A percentile compares a stretch with the other conserved stretches of the same genome.
Conservation (phyloP, 2,797 vertebrate genomes). For the Apodemus agrarius region DNA sequence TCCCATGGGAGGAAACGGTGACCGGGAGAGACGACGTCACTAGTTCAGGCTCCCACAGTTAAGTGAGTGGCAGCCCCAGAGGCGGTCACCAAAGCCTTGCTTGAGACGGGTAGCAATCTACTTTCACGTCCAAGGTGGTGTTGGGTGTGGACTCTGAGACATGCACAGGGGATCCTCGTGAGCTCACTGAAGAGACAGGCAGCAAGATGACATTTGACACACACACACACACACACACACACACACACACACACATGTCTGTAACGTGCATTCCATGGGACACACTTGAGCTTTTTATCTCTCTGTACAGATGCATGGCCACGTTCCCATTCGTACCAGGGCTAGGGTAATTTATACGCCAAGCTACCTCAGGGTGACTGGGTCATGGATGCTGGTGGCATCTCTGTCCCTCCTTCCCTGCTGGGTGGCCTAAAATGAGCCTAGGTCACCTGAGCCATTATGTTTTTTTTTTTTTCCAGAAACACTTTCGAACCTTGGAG, state of each 20-base stretch:
- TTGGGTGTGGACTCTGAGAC: background rate
- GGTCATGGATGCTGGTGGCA: background rate
- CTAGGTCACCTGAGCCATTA: background rate
- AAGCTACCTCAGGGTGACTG: background rate
- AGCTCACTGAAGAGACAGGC: background rate
- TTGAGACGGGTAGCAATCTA: background rate
- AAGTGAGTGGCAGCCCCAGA: background rate
- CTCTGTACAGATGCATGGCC: background rate
- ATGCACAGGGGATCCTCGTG: background rate
- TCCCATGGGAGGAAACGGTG: background rate
- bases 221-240: accelerated
- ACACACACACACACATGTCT: background rate
- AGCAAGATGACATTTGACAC: background rate
- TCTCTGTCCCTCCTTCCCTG: background rate
- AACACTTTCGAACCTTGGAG: background rate
- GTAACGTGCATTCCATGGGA: background rate
- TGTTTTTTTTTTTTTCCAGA: background rate
- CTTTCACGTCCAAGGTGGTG: background rate
- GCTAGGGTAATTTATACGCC: background rate
- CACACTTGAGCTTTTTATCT: background rate
- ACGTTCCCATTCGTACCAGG: background rate
- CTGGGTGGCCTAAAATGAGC: background rate
- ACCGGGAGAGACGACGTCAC: background rate
- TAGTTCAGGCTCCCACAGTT: background rate
- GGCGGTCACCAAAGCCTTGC: background rate